Evolutionary conservation across 2,888 invertebrate genomes (phyloP).

Genomic region (Drosophila fungiperda): DNA sequence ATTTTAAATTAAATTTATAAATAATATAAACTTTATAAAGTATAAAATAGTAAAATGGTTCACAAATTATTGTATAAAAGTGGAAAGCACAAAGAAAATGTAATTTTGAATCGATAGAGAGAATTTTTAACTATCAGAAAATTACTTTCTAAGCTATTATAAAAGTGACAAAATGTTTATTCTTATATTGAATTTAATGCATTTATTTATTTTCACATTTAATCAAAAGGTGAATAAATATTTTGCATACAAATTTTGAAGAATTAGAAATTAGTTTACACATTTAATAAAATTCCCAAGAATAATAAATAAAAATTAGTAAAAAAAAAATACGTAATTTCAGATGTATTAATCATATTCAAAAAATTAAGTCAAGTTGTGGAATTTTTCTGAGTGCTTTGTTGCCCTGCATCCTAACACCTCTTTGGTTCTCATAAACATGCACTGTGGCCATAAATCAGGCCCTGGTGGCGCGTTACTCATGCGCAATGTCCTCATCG

Average conservation of each 20-base stretch:
- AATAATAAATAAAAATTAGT: neutral
- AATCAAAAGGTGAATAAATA: neutral
- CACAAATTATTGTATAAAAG: rapidly evolving
- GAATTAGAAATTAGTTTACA: neutral
- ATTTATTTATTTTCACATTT: neutral
- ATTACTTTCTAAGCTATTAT: neutral
- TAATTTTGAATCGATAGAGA: neutral
- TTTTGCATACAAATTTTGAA: neutral
- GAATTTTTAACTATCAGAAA: neutral
- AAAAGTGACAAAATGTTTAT: neutral
- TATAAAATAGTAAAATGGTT: neutral
- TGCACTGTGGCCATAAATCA: slow-evolving; percentile 62
- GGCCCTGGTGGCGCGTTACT: slow-evolving; percentile 69
- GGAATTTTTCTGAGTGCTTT: slow-evolving; percentile 1
- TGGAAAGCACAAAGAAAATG: neutral
- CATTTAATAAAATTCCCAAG: neutral
- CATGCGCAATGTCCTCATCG: slow-evolving; percentile 68
- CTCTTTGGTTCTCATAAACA: slow-evolving; percentile 1
- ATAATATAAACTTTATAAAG: neutral
- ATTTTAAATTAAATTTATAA: neutral
- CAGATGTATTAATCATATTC: neutral
- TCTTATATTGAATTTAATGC: neutral
- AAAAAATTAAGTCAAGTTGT: neutral
- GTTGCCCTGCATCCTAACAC: neutral
- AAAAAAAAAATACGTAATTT: no score